phyloP scores from a whole-genome alignment of 2,888 invertebrate genomes.

The Muscina levida region DNA sequence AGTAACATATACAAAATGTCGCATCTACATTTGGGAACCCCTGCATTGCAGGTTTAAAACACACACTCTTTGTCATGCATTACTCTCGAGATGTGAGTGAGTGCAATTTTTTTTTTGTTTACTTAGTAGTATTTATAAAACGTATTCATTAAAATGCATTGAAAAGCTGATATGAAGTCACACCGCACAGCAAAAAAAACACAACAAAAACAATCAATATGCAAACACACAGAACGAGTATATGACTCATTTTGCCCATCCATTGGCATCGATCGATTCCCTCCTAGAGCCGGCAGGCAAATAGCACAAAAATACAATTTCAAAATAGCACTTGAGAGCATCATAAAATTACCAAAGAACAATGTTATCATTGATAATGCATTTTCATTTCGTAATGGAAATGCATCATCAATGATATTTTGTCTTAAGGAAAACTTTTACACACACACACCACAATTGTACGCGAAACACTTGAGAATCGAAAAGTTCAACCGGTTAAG shows the following conservation, averaged over 20 bases:
- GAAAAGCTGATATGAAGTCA: slow-evolving; percentile 27
- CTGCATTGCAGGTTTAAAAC: neutral
- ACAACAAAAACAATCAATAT: slow-evolving; percentile 27
- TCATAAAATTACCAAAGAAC: neutral
- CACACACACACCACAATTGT: no score
- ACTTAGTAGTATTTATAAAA: slow-evolving; percentile 24
- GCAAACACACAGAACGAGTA: slow-evolving; percentile 3
- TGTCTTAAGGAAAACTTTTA: no score
- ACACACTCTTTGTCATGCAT: neutral
- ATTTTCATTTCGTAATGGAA: slow-evolving; percentile 10
- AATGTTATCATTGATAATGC: slow-evolving; percentile 23
- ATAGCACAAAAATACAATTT: slow-evolving; percentile 10
- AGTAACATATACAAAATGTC: no score
- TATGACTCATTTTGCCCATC: slow-evolving; percentile 6
- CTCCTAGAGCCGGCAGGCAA: no score
- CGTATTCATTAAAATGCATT: slow-evolving; percentile 21
- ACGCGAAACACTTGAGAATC: no score
- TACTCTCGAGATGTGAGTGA: slow-evolving; percentile 3
- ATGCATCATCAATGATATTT: neutral
- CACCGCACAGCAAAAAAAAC: neutral
- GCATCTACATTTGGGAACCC: slow-evolving; percentile 22
- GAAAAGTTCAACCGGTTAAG: slow-evolving; percentile 19
- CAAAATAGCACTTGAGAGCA: neutral
- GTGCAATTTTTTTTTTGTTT: no score
- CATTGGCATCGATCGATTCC: no score